phyloP scores from a whole-genome alignment of 2,888 invertebrate species.

The Argyresthia albistria region DNA sequence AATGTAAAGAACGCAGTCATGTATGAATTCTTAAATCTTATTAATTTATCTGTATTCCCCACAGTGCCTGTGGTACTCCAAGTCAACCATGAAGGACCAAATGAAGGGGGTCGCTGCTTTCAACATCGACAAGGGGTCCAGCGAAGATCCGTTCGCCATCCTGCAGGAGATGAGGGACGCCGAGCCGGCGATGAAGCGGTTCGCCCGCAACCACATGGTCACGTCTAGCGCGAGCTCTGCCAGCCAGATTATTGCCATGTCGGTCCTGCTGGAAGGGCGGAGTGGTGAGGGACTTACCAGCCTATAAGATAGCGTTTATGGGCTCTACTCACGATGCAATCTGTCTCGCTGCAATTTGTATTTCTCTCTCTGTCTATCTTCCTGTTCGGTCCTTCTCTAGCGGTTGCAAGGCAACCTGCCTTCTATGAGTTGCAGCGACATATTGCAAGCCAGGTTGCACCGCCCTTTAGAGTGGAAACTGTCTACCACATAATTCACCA shows the following conservation, averaged over 20 bases:
- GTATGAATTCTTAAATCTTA: too few relatives aligned
- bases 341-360: too few relatives aligned
- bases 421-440: too few relatives aligned
- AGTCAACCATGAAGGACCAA: constrained; percentile 29
- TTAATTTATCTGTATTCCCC: neutral
- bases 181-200: constrained; percentile 8
- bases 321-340: too few relatives aligned
- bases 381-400: too few relatives aligned
- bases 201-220: constrained; percentile 44
- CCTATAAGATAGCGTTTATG: too few relatives aligned
- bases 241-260: constrained; percentile 71
- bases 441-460: too few relatives aligned
- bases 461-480: too few relatives aligned
- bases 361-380: too few relatives aligned
- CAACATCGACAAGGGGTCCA: constrained; percentile 28
- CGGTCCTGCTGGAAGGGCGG: constrained; percentile 59
- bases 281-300: constrained; percentile 31
- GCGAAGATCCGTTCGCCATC: constrained; percentile 28
- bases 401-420: too few relatives aligned
- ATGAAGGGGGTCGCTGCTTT: constrained; percentile 20
- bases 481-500: too few relatives aligned
- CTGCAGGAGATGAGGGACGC: constrained; percentile 28
- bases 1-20: too few relatives aligned
- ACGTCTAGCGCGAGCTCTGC: constrained; percentile 61
- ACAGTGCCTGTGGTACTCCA: constrained; percentile 37